Evolutionary conservation across 30 jellyfish, hydroid and myxozoan genomes (phyloP).

Genomic region (Aurelia coerulea): DNA sequence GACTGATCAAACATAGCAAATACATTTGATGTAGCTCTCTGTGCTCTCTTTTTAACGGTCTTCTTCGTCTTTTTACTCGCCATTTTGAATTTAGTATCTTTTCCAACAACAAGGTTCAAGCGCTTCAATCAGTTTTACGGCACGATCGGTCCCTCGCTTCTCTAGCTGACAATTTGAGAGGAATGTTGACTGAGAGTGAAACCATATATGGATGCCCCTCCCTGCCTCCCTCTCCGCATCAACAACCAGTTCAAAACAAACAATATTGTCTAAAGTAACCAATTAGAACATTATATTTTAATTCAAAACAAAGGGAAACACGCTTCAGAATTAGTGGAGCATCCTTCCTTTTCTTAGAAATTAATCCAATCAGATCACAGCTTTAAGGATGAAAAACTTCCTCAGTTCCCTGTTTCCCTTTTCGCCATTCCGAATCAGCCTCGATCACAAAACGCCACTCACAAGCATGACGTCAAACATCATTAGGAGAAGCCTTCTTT

Average conservation of each 20-base stretch:
- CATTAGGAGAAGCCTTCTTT: too few species aligned
- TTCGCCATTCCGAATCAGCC: too few species aligned
- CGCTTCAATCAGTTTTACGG: too few species aligned
- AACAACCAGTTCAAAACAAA: slow-evolving; percentile 3
- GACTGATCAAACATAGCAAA: slow-evolving; percentile 99
- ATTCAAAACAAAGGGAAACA: neutral
- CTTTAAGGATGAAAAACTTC: too few species aligned
- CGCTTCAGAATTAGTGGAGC: neutral
- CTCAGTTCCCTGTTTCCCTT: too few species aligned
- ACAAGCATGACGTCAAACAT: too few species aligned
- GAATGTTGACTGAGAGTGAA: slow-evolving; percentile 14
- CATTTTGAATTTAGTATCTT: slow-evolving; percentile 22
- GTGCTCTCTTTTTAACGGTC: slow-evolving; percentile 96
- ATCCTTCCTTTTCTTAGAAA: too few species aligned
- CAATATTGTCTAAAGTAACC: slow-evolving; percentile 19
- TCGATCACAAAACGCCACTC: too few species aligned
- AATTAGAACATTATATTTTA: slow-evolving; percentile 1
- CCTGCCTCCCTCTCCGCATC: slow-evolving; percentile 57
- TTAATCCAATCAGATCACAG: too few species aligned
- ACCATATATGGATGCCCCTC: slow-evolving; percentile 87
- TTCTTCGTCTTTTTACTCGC: slow-evolving; percentile 94
- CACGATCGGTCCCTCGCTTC: too few species aligned
- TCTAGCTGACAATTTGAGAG: too few species aligned
- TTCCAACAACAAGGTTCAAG: neutral
- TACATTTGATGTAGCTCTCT: slow-evolving; percentile 99